Evolutionary conservation across 1,140 invertebrate species (phyloP).

Genomic region (Nephotettix cincticeps): DNA sequence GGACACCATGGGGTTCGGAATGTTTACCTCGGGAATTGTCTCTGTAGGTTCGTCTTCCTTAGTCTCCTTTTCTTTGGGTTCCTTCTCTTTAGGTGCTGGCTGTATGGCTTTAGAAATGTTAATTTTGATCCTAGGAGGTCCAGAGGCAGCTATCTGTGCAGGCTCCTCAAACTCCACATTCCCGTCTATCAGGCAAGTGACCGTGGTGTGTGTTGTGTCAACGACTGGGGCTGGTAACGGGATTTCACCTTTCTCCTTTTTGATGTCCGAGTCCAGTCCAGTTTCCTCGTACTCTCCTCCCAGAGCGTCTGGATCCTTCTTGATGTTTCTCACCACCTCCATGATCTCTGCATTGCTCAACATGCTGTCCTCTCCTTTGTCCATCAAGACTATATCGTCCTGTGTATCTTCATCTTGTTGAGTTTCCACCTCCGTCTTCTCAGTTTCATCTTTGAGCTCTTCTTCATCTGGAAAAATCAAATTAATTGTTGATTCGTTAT

Average conservation of each 20-base stretch:
- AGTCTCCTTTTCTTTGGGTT: slow-evolving; percentile 45
- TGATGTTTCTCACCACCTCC: slow-evolving; percentile 27
- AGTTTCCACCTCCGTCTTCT: slow-evolving; percentile 40
- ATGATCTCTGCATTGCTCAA: neutral
- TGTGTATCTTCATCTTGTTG: slow-evolving; percentile 10
- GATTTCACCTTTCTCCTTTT: slow-evolving; percentile 20
- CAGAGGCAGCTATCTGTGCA: slow-evolving; percentile 49
- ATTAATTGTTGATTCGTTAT: too few species aligned
- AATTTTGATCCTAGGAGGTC: slow-evolving; percentile 70
- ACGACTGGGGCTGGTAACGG: slow-evolving; percentile 32
- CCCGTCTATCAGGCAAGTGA: slow-evolving; percentile 68
- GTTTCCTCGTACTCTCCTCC: slow-evolving; percentile 45
- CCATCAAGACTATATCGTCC: slow-evolving; percentile 26
- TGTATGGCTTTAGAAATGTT: slow-evolving; percentile 71
- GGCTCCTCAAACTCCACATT: slow-evolving; percentile 63
- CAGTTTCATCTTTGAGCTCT: slow-evolving; percentile 32
- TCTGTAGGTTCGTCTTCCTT: slow-evolving; percentile 44
- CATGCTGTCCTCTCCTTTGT: slow-evolving; percentile 21
- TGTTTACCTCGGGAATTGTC: neutral
- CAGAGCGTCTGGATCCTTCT: slow-evolving; percentile 49
- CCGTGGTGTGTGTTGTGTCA: slow-evolving; percentile 59
- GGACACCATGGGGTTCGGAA: slow-evolving; percentile 4
- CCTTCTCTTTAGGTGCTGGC: slow-evolving; percentile 45
- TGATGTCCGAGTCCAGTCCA: neutral
- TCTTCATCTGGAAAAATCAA: neutral